Evolutionary conservation across 2,888 invertebrate genomes (phyloP).

Genomic region (Synanthedon vespiformis): DNA sequence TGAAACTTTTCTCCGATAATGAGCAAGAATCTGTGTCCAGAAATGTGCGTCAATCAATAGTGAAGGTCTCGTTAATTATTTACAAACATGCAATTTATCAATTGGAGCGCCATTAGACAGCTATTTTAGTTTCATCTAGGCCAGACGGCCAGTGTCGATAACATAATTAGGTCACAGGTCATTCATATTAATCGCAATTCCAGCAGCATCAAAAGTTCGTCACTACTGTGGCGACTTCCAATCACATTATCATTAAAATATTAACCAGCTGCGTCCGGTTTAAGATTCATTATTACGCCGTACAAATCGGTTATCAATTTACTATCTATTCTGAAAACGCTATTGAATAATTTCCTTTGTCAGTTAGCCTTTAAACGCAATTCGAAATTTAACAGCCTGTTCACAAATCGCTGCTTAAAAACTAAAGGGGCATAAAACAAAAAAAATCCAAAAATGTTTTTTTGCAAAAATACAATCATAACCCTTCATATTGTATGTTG

Average conservation of each 20-base stretch:
- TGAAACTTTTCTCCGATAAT: background rate
- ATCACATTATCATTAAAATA: background rate
- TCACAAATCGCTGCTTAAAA: too few relatives aligned
- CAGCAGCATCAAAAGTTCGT: background rate
- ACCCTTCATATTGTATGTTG: too few relatives aligned
- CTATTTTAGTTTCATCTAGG: slow-evolving; percentile 35
- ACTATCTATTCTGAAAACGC: too few relatives aligned
- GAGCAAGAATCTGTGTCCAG: too few relatives aligned
- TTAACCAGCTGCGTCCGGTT: background rate
- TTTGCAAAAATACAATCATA: too few relatives aligned
- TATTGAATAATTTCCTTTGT: too few relatives aligned
- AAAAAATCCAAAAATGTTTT: too few relatives aligned
- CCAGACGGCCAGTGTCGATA: slow-evolving; percentile 37
- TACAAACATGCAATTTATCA: slow-evolving; percentile 16
- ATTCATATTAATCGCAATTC: slow-evolving; percentile 45
- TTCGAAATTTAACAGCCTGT: too few relatives aligned
- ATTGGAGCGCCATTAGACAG: slow-evolving; percentile 7
- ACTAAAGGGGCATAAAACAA: too few relatives aligned
- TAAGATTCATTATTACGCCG: background rate
- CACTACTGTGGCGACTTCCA: background rate
- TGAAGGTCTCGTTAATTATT: slow-evolving; percentile 12
- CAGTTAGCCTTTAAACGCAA: too few relatives aligned
- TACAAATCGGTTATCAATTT: background rate
- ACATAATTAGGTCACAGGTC: slow-evolving; percentile 43
- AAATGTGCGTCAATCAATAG: background rate